Evolutionary conservation across 2,888 invertebrate genomes (phyloP).

Genomic region (Tridacna gigas): DNA sequence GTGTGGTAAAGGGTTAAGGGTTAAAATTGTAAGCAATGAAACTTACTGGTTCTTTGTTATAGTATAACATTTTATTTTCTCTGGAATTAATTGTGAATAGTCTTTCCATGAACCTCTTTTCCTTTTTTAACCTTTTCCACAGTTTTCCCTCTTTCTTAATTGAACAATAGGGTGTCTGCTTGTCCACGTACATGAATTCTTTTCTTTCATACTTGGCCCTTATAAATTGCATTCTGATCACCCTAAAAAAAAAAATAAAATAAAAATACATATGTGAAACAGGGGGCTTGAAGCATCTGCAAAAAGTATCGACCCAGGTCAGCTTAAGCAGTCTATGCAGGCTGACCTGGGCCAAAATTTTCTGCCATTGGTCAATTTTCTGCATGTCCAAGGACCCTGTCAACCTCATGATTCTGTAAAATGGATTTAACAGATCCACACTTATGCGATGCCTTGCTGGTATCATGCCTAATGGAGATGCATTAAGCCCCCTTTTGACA

Average conservation of each 20-base stretch:
- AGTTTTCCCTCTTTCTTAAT: conserved; percentile 91
- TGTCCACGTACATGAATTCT: conserved; percentile 93
- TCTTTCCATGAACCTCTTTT: conserved; percentile 92
- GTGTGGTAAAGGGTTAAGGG: no score
- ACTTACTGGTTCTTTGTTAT: conserved; percentile 85
- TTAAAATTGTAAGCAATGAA: background rate
- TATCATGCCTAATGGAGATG: no score
- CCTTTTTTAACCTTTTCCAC: conserved; percentile 95
- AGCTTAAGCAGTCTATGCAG: no score
- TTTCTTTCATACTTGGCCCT: conserved; percentile 95
- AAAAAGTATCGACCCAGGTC: no score
- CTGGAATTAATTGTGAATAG: conserved; percentile 93
- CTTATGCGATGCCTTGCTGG: no score
- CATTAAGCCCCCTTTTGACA: no score
- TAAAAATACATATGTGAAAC: background rate
- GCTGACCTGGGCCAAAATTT: no score
- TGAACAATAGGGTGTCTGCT: conserved; percentile 90
- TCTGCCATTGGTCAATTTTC: no score
- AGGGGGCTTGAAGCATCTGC: no score
- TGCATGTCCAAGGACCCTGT: no score
- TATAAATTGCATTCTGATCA: conserved; percentile 95
- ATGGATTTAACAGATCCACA: no score
- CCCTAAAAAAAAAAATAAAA: conserved; percentile 87
- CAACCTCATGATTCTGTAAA: no score
- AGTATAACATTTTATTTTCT: conserved; percentile 91